phyloP scores from a whole-genome alignment of 2,113 vertebrate species.

The Oceanites oceanicus region DNA sequence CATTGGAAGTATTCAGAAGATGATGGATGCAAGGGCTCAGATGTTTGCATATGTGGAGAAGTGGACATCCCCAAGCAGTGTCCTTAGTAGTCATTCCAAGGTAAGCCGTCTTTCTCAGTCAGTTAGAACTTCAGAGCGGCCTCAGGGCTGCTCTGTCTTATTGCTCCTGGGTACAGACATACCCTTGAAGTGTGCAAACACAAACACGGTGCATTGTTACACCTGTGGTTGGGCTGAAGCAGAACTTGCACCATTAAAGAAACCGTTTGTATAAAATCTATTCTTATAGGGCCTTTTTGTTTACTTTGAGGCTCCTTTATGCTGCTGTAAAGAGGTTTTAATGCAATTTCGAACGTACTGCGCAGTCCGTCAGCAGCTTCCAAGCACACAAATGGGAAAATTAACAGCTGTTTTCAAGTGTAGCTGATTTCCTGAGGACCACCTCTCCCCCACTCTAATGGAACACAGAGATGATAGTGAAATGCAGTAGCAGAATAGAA shows the following conservation, averaged over 20 bases:
- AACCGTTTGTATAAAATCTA: background rate
- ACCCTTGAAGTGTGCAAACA: background rate
- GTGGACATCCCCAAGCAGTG: background rate
- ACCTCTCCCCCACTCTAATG: background rate
- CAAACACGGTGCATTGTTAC: background rate
- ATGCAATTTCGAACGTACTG: background rate
- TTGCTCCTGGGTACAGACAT: fast-evolving
- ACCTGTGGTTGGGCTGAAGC: background rate
- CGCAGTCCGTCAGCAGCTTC: background rate
- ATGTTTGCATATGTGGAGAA: background rate
- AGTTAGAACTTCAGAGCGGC: fast-evolving
- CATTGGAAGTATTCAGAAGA: background rate
- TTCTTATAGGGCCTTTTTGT: background rate
- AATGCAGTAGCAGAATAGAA: constrained; percentile 13
- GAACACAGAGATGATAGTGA: constrained; percentile 2
- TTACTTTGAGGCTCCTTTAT: background rate
- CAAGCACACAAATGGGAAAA: background rate
- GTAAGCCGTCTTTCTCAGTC: background rate
- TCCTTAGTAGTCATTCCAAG: background rate
- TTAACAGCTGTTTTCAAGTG: background rate
- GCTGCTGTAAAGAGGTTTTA: background rate
- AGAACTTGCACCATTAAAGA: background rate
- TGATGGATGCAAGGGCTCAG: background rate
- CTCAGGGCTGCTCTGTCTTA: background rate
- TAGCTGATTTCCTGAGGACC: constrained; percentile 10